Evolutionary conservation across 2,113 vertebrate species (phyloP).

Genomic region (Chelonoidis abingdonii): DNA sequence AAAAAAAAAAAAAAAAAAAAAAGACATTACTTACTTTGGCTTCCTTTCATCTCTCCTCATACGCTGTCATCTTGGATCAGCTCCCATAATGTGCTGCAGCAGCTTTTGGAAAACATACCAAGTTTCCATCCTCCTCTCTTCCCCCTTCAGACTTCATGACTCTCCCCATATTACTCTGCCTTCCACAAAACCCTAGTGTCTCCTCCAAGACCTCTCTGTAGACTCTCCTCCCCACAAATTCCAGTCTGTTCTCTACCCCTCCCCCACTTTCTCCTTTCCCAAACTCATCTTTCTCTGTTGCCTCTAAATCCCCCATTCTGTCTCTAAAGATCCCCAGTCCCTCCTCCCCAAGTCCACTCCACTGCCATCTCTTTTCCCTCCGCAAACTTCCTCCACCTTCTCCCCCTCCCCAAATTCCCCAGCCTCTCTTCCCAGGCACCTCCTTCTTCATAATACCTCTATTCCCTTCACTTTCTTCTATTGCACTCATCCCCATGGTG

Average conservation of each 20-base stretch:
- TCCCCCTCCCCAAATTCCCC: background rate
- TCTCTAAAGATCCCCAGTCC: background rate
- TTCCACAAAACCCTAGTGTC: background rate
- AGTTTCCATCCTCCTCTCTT: background rate
- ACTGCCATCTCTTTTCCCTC: background rate
- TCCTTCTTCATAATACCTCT: background rate
- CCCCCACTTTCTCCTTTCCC: background rate
- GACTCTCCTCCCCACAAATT: background rate
- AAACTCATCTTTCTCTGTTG: background rate
- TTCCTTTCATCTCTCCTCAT: background rate
- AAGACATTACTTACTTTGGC: background rate
- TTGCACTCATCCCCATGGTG: background rate
- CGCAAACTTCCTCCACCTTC: background rate
- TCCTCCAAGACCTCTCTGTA: background rate
- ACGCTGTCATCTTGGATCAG: background rate
- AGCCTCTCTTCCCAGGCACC: background rate
- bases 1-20: no score
- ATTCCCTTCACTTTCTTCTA: background rate
- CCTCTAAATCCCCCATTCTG: background rate
- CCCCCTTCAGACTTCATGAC: background rate
- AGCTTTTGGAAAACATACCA: background rate
- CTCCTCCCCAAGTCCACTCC: background rate
- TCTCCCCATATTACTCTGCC: background rate
- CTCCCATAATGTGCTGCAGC: fast-evolving
- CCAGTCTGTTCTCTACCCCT: background rate